Base-by-base conservation (phyloP, 2,113 vertebrate species). In the Syrrhaptes paradoxus region DNA sequence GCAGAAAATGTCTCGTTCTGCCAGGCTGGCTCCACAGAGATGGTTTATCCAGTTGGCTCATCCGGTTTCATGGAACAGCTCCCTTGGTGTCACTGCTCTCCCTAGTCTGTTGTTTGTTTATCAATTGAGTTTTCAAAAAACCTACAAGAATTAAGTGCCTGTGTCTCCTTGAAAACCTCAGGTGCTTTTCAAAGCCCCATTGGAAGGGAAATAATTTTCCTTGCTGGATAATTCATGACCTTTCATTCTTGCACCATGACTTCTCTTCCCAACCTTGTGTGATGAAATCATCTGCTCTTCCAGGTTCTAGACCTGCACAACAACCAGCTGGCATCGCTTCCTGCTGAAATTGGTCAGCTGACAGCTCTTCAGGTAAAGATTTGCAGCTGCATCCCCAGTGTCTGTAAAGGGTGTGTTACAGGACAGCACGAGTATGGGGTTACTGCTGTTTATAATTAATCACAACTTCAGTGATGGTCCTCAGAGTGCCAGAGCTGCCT, bases 221-320 rank as follows among this genome's bases (percentile, higher is more conserved):
- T 45, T 58, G 54, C 61, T 62, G 19, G 21, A 4, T 82, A 58
- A 54, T 45, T 76, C 7, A 16, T 61, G 17, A 28, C 21, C 55
- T 61, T 62, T 54, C 17, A 14, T 84, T 86, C 58, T 90, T 52
- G 26, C 41, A 52, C 46, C 17, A 7, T 13, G 63, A 34, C 25
- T 36, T 75, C 54, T 62, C 58, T 54, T 79, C 59, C 59, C 46
- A 77, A 5, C 38, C 20, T 70, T n/a, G 8, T 62, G 36, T 90
- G 54, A 24, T 65, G 58, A 67, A 43, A 43, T 52, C 26, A 7
- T 73, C 20, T 83, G 5, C 9, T 73, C 45, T 55, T 34, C 8
- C 96, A 99, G 99, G 99, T 99, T 91, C 97, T 99, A 78, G 99
- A 99, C 94, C 98, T 99, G 58, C 99, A 99, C 18, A 97, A 99